Percentiles rank a stretch among this genome's conserved stretches.
Conservation (phyloP, 2,888 invertebrate species). For the Drosophila kokeensis region DNA sequence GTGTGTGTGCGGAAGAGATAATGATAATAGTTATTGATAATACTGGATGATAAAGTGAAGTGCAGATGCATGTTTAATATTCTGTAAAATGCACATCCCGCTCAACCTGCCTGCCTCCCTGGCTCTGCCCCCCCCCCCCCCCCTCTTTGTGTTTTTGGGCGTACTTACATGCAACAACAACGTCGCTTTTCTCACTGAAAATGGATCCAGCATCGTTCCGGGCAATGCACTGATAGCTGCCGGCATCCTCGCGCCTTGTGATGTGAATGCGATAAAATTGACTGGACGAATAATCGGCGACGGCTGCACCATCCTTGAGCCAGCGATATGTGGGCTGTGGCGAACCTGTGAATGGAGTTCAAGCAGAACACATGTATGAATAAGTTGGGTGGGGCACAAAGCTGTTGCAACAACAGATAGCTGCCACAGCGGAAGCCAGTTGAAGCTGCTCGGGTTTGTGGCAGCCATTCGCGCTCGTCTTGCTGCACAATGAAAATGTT, state of each 20-base stretch:
- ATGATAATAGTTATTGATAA: neutral
- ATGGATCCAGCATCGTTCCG: constrained; percentile 96
- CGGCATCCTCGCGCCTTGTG: constrained; percentile 93
- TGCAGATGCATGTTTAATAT: constrained; percentile 2
- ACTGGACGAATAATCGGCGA: constrained; percentile 93
- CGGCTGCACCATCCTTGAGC: constrained; percentile 93
- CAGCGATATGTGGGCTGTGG: constrained; percentile 97
- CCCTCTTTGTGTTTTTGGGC: neutral
- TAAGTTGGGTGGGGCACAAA: neutral
- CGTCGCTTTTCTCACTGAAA: constrained; percentile 95
- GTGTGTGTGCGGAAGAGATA: neutral
- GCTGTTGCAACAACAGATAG: neutral
- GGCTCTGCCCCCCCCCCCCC: neutral
- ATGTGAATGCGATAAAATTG: constrained; percentile 93
- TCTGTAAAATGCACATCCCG: neutral
- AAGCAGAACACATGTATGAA: constrained; percentile 24
- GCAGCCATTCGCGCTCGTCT: constrained; percentile 35
- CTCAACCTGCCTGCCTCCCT: neutral
- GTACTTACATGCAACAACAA: constrained; percentile 96
- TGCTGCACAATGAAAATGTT: constrained; percentile 66
- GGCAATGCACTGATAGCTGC: constrained; percentile 96
- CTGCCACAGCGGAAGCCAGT: neutral
- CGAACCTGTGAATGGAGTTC: constrained; percentile 84
- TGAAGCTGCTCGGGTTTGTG: neutral
- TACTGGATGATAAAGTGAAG: neutral